phyloP scores from a whole-genome alignment of 53 echinoderm and acorn worm species.

The Glandiceps talaboti region DNA sequence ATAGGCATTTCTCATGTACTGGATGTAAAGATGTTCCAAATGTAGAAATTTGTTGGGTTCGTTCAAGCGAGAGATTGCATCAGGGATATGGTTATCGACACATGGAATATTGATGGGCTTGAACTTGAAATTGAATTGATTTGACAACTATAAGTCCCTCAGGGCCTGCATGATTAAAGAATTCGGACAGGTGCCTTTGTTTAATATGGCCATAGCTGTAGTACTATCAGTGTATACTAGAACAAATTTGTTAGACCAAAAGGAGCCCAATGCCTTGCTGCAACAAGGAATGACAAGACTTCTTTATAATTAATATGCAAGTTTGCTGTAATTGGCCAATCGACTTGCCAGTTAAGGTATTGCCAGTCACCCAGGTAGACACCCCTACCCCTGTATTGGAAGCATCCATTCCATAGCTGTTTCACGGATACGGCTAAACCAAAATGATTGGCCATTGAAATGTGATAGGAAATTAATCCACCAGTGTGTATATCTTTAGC shows the following conservation, averaged over 20 bases:
- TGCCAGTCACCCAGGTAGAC: not conserved
- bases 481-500: not conserved
- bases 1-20: no score
- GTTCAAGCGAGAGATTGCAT: not conserved
- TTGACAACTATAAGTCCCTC: not conserved
- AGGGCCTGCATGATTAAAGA: not conserved
- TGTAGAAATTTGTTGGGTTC: not conserved
- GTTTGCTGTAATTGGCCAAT: not conserved
- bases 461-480: no score
- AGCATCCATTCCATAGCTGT: not conserved
- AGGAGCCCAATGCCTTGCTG: not conserved
- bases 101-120: not conserved
- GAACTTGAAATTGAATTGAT: not conserved
- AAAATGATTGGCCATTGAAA: no score
- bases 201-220: not conserved
- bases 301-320: not conserved
- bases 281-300: not conserved
- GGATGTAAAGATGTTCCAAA: no score
- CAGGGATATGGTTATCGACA: not conserved
- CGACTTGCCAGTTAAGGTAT: not conserved
- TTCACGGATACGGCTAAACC: not conserved
- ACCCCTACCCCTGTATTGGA: not conserved
- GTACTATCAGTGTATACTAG: not conserved
- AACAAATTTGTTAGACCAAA: not conserved
- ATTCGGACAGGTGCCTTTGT: not conserved